Percentiles rank a stretch among this genome's conserved stretches.
These are phyloP conservation scores for Drosophila merina DNA, from an alignment of 2,888 invertebrate species.

Conservation along the genomic window DNA sequence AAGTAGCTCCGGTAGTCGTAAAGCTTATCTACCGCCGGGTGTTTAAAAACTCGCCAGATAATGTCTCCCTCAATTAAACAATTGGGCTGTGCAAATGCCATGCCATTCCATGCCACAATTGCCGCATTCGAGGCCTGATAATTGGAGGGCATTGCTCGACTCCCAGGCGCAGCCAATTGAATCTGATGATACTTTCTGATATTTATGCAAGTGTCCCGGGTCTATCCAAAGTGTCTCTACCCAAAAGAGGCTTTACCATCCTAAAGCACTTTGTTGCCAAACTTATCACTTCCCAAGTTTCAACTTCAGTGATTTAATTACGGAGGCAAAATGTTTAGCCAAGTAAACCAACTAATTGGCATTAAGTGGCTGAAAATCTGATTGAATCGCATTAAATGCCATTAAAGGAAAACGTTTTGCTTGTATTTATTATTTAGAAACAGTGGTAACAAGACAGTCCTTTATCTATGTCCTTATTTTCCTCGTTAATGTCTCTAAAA, in stretches of 20 bases:
- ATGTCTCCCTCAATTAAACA: conserved; percentile 7
- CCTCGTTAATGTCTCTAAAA: not conserved
- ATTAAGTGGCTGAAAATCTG: conserved; percentile 29
- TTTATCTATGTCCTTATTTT: not conserved
- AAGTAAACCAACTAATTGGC: conserved; percentile 36
- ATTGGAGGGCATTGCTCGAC: conserved; percentile 28
- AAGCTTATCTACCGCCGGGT: conserved; percentile 31
- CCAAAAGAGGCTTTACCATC: too few relatives aligned
- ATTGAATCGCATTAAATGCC: conserved; percentile 1
- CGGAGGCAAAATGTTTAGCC: conserved; percentile 13
- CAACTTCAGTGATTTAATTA: conserved; percentile 58
- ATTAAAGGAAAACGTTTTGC: too few relatives aligned
- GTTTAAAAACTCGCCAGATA: conserved; percentile 4
- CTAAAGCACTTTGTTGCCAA: too few relatives aligned
- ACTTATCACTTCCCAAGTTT: conserved; percentile 30
- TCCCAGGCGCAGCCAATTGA: conserved; percentile 22
- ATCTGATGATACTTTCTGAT: conserved; percentile 14
- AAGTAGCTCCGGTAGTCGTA: conserved; percentile 9
- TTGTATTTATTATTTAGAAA: not conserved
- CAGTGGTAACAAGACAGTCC: not conserved
- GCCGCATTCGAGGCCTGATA: conserved; percentile 25
- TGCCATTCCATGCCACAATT: not conserved
- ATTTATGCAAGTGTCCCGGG: conserved; percentile 8
- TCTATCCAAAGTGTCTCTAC: not conserved
- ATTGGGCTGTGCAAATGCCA: conserved; percentile 8